Base-by-base conservation (phyloP, 2,113 vertebrate genomes). In the Neotoma lepida region DNA sequence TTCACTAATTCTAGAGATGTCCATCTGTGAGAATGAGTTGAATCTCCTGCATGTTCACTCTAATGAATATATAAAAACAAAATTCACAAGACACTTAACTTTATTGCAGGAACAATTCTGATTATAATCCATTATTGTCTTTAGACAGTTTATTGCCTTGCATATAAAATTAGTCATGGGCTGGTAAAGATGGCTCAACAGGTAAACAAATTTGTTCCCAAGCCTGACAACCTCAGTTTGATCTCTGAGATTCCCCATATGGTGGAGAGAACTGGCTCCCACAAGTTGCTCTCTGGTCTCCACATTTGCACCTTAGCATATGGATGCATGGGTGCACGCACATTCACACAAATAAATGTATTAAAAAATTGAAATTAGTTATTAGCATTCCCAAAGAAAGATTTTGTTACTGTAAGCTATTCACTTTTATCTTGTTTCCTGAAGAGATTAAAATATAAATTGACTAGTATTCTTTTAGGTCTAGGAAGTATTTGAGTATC, bases 1-100 rank as follows among this genome's bases (percentile, higher is more conserved):
- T 99, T 99, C 95, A 99, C 99, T 94, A 99, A 97, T 97, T 99
- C 99, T 49, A 99, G 98, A 84, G 99, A 99, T 1, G 99, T 99
- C 99, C 99, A 99, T 96, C 99, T 98, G 96, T 99, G 99, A 96
- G 99, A 99, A 98, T 99, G 99, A 88, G 99, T 97, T 1, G 99
- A 99, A 98, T 99, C 99, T 71, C 99, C 99, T 49, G 98, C 98
- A 97, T 99, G 99, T 96, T 99, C 99, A 30, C 99, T 99, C 99
- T 99, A 98, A 96, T 93, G 88, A 87, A 97, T 97, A 97, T 17
- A 97, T 0, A 24, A 71, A 96, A 92, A 78, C 14, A 87, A 91
- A 94, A 93, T 39, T 15, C 35, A 66, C 1, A 41, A 91, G 12
- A 70, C 4, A 93, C 71, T 92, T 91, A 92, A 90, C 63, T 85